These are phyloP conservation scores for Tenthredo amoena DNA, from an alignment of 2,888 invertebrate species.

Conservation along the genomic window DNA sequence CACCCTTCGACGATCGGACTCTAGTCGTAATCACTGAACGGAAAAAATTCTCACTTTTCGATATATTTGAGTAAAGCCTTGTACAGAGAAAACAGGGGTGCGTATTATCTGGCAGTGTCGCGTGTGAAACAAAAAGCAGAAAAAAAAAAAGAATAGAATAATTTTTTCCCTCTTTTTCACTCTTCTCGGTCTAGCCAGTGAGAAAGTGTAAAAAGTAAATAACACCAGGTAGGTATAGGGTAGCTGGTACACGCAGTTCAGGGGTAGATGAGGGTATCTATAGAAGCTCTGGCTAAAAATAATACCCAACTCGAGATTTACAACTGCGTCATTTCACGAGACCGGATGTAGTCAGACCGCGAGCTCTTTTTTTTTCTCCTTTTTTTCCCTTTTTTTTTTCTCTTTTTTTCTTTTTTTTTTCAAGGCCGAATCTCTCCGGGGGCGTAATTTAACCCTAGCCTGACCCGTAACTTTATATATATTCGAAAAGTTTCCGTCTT, in stretches of 20 bases:
- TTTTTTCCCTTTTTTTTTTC: too few relatives aligned
- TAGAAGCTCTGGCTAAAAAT: background rate
- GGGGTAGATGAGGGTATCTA: background rate
- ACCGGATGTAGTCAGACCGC: background rate
- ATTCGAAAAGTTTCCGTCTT: too few relatives aligned
- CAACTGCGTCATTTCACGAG: background rate
- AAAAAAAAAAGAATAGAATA: background rate
- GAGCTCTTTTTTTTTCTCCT: too few relatives aligned
- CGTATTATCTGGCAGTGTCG: background rate
- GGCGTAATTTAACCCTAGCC: background rate
- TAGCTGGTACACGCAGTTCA: background rate
- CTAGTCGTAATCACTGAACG: too few relatives aligned
- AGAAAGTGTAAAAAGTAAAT: background rate
- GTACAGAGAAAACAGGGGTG: background rate
- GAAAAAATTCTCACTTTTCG: too few relatives aligned
- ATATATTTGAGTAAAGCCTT: background rate
- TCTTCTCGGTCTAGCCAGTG: background rate
- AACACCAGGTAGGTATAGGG: background rate
- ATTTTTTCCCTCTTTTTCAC: background rate
- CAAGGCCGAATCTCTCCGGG: background rate
- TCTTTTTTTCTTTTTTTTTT: background rate
- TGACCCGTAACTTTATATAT: background rate
- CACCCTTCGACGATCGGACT: too few relatives aligned
- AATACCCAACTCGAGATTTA: background rate
- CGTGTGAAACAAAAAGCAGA: background rate